Evolutionary conservation across 37 sponge, comb jelly and placozoan species (phyloP), one percentile per base, ranked within the genome.

Genomic region (Halichondria panicea): DNA sequence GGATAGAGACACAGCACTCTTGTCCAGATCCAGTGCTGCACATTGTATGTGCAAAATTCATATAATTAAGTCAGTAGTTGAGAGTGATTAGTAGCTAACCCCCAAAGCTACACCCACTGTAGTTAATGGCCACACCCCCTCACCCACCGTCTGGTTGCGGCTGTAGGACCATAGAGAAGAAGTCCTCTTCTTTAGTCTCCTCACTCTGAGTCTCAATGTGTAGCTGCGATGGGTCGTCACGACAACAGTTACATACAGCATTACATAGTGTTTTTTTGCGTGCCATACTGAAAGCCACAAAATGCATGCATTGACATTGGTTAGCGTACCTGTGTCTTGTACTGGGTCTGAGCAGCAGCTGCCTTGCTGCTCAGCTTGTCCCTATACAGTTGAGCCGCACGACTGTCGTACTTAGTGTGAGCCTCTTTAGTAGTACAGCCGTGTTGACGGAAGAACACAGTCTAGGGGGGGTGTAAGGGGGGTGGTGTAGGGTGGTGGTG

Each of bases 331-430:
- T 95, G 64, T 18, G 77, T 86, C 25, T 84, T 84, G 66, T 88
- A 91, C 27, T 79, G 71, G 71, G 81, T 85, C 70, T 91, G 95
- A 5, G 94, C 71, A 40, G 78, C 72, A 18, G 83, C 88, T 21
- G 99, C 91, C 69, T 84, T 41, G 24, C 43, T 66, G 18, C 48
- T 68, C 31, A 98, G 69, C 60, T 98, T 98, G 70, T 98, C 94
- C 40, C 94, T 61, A 69, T 98, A 98, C 64, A 98, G 55, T 15
- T 86, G 60, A 33, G 99, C 99, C 35, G 94, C 99, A 31, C 99
- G 88, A 35, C 99, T 98, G 83, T 89, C 88, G 81, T 98, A 98
- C 89, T 98, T 98, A 33, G 88, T 70, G 15, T 85, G 69, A 43
- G 94, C 79, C 11, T 95, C 95, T 13, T 84, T 91, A 1, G 89